Evolutionary conservation across 1,140 invertebrate species (phyloP).

Genomic region (Papilio polytes): DNA sequence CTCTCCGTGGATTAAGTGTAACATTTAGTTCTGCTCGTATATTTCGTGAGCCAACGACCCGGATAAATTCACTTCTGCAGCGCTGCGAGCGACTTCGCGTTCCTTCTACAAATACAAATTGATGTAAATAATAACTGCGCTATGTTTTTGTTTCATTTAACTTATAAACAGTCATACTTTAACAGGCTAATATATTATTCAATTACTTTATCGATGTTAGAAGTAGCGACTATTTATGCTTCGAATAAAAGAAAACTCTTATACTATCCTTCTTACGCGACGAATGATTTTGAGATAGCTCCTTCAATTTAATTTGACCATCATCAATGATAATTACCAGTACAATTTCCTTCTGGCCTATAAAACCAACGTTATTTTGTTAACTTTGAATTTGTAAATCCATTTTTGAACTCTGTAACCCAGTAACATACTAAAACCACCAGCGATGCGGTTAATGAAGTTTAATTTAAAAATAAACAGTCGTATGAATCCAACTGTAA

Average conservation of each 20-base stretch:
- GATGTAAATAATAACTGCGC: conserved; percentile 36
- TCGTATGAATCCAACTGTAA: conserved; percentile 15
- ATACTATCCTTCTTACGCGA: background rate
- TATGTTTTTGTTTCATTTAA: background rate
- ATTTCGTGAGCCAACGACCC: conserved; percentile 57
- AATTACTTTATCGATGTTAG: background rate
- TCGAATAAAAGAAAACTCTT: background rate
- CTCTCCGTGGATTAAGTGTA: conserved; percentile 52
- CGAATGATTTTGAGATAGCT: background rate
- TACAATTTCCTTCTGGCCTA: background rate
- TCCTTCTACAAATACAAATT: conserved; percentile 40
- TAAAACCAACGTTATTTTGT: background rate
- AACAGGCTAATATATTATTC: background rate
- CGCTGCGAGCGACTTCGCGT: conserved; percentile 41
- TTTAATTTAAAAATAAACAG: conserved; percentile 15
- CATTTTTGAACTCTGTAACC: background rate
- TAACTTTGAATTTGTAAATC: background rate
- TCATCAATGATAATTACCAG: background rate
- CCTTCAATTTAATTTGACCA: background rate
- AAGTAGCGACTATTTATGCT: background rate
- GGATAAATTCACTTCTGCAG: conserved; percentile 54
- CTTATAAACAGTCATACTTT: background rate
- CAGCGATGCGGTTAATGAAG: conserved; percentile 15
- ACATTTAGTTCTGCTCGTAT: conserved; percentile 57
- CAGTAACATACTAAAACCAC: conserved; percentile 9